Evolutionary conservation across 2,113 vertebrate species (phyloP).

Genomic region (Toxostoma redivivum): DNA sequence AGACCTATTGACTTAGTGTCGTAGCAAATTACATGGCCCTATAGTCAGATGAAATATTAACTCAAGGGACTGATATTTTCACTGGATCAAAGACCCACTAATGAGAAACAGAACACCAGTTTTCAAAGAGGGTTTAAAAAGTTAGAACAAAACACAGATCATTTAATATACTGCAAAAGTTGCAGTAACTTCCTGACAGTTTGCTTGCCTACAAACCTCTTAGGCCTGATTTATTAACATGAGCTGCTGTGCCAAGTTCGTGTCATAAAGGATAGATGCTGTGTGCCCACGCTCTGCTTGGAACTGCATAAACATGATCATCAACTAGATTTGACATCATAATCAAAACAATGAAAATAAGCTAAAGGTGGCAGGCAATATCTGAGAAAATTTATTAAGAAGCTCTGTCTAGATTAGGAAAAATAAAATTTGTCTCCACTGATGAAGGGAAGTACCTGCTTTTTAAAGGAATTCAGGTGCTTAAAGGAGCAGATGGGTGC

Average conservation of each 20-base stretch:
- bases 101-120: conserved; percentile 34
- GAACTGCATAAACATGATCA: conserved; percentile 32
- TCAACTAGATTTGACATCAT: conserved; percentile 45
- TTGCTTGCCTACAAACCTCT: conserved; percentile 33
- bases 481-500: conserved; percentile 53
- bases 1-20: conserved; percentile 38
- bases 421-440: background rate
- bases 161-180: background rate
- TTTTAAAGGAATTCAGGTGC: conserved; percentile 49
- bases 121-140: conserved; percentile 8
- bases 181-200: conserved; percentile 7
- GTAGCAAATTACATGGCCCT: conserved; percentile 33
- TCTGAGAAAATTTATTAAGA: background rate
- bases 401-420: background rate
- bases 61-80: conserved; percentile 36
- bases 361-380: conserved; percentile 8
- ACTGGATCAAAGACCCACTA: conserved; percentile 1
- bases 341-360: conserved; percentile 59
- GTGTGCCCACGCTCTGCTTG: background rate
- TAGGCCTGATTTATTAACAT: conserved; percentile 46
- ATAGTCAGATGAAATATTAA: conserved; percentile 18
- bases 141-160: conserved; percentile 3
- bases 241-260: conserved; percentile 3
- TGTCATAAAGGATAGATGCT: conserved; percentile 8
- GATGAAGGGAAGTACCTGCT: background rate